Evolutionary conservation across 2,113 vertebrate species (phyloP), one percentile per base, ranked within the genome.

Genomic region (Caranx melampygus): DNA sequence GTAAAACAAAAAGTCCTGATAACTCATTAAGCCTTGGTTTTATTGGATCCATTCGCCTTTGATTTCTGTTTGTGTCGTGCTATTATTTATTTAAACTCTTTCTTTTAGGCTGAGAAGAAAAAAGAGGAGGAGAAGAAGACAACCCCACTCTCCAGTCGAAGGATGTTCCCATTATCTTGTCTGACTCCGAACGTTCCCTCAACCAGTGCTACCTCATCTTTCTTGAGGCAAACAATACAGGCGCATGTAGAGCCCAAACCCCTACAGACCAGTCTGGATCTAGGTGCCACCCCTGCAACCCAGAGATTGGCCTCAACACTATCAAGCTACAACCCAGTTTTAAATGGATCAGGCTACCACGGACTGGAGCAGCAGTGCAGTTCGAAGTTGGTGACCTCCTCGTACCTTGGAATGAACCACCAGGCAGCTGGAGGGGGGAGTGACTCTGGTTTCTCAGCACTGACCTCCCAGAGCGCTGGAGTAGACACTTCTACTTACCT

Each of bases 41-140:
- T 49, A 44, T 49, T 65, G 33, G 34, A 21, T 68, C 14, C 60
- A 61, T 65, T 6, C 47, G 10, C 37, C 11, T 79, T 67, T 63
- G 21, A 44, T 55, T 63, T 65, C 34, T 71, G 34, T 69, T 74
- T 26, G 58, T 80, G 6, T 77, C 18, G 33, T 76, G n/a, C 45
- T 67, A 12, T 68, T 40, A 79, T 20, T 87, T 64, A 82, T 81
- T 49, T 60, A 61, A 77, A 70, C 42, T 88, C 16, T 88, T 21
- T 86, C 47, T 83, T 69, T 63, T 84, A 98, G 97, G 95, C 96
- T 6, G 97, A 98, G 92, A 97, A 97, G 91, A 92, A 96, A 78
- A 96, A 96, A 87, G 97, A 96, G 0, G 96, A 97, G 69, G 96
- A 97, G 89, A 96, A 92, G 92, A 96, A 95, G 90, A 94, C 95